Percentiles rank a stretch among this genome's conserved stretches.
phyloP scores from a whole-genome alignment of 2,113 vertebrate species.

The Tretioscincus oriximinensis region DNA sequence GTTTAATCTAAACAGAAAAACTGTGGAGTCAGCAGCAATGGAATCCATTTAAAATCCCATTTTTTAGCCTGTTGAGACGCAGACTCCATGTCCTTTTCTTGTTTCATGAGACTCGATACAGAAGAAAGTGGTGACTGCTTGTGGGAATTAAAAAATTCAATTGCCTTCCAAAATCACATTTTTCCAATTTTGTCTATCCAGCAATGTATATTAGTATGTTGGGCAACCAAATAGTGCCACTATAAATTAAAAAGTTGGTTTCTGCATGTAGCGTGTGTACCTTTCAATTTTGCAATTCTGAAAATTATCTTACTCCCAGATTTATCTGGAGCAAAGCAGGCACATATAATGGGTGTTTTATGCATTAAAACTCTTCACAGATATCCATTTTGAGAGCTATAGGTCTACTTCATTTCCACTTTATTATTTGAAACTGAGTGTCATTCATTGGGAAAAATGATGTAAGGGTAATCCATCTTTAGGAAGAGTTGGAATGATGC shows the following conservation, averaged over 20 bases:
- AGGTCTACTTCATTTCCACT: not conserved
- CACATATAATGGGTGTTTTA: not conserved
- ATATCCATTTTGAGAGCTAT: not conserved
- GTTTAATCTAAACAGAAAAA: too few relatives aligned
- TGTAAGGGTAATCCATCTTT: conserved; percentile 19
- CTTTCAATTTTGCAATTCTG: not conserved
- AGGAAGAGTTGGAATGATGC: conserved; percentile 24
- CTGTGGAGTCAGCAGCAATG: too few relatives aligned
- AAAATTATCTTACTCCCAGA: not conserved
- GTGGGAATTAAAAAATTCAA: not conserved
- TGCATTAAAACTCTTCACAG: not conserved
- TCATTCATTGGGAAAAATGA: not conserved
- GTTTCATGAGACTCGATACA: not conserved
- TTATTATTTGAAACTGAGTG: conserved; percentile 15
- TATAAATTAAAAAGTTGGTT: not conserved
- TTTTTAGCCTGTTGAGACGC: not conserved
- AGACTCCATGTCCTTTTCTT: not conserved
- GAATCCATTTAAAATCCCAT: too few relatives aligned
- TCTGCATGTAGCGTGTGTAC: not conserved
- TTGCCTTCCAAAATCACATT: not conserved
- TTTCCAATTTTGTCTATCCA: not conserved
- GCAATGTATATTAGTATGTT: too few relatives aligned
- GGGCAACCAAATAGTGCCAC: too few relatives aligned
- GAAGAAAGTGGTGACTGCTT: not conserved
- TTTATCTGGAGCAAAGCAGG: not conserved